Base-by-base conservation (phyloP, 1,140 invertebrate genomes). In the Antheraea pernyi region DNA sequence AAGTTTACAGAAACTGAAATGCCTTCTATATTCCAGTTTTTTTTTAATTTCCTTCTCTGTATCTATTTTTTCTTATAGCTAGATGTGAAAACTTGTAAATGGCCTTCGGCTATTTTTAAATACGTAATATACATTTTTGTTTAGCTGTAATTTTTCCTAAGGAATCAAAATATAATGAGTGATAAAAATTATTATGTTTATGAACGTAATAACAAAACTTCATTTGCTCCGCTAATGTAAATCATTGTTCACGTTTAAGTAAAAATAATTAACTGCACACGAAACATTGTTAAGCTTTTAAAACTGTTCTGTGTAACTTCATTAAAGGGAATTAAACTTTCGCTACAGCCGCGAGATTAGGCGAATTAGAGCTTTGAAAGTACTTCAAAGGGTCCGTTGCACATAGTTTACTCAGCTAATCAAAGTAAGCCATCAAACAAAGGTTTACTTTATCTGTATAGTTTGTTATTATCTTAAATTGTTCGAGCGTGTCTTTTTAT, bases 361-460 rank as follows among this genome's bases (percentile, higher is more conserved):
- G 79, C 74, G 74, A 79, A 77, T 80, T 75, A 74, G 63, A 59
- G 72, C 78, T 80, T 84, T 86, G 76, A 85, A 81, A 77, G 73
- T 75, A 77, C 66, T 79, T 81, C 73, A 80, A 86, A 84, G 79
- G 69, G 73, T 39, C 39, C 30, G 63, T 30, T 59, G 79, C 79
- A 77, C 81, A 78, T 79, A 81, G 76, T 83, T 83, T 81, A 65
- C 76, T 65, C 76, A 82, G 77, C 68, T 82, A 84, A 85, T 84
- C 79, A 85, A 82, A 83, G 83, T 78, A 70, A 62, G 67, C 73
- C 78, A 79, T 64, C 73, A 77, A 76, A 79, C 78, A 79, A 77
- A 75, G 77, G 69, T 70, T 68, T 65, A 18, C 71, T 53, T 74
- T 75, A 80, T 81, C 78, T 83, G 77, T 64, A 70, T 74, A 73